These are phyloP conservation scores for Acleris emargana DNA, from an alignment of 2,888 invertebrate species.

Conservation along the genomic window DNA sequence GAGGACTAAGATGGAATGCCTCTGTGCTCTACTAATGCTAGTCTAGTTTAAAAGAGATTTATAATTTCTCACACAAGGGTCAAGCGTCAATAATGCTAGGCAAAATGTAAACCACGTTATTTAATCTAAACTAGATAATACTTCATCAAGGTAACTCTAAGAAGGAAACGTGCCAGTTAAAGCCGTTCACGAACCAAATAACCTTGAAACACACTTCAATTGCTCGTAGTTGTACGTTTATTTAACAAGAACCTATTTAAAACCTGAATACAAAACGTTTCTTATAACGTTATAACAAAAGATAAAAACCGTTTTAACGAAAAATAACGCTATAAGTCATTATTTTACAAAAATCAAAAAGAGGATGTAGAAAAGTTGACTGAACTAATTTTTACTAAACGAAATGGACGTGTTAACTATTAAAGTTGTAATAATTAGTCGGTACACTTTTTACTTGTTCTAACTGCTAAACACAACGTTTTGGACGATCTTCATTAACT, in stretches of 20 bases:
- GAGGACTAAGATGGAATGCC: too few species aligned
- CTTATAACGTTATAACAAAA: too few species aligned
- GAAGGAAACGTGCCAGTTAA: constrained; percentile 35
- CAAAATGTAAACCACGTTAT: constrained; percentile 25
- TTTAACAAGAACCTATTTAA: background rate
- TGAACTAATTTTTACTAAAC: background rate
- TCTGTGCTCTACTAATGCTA: too few species aligned
- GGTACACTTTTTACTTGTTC: constrained; percentile 57
- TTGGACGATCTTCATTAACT: constrained; percentile 64
- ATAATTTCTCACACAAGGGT: too few species aligned
- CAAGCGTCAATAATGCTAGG: background rate
- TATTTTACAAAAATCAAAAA: too few species aligned
- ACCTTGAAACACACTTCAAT: constrained; percentile 33
- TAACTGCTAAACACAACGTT: constrained; percentile 61
- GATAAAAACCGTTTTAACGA: too few species aligned
- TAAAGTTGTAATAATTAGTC: constrained; percentile 57
- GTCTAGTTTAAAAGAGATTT: too few species aligned
- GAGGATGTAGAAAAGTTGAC: background rate
- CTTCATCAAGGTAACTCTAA: constrained; percentile 35
- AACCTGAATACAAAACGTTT: background rate
- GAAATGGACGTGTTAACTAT: constrained; percentile 38
- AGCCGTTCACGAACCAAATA: constrained; percentile 33
- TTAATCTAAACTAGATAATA: constrained; percentile 36
- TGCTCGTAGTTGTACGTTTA: constrained; percentile 11
- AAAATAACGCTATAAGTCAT: too few species aligned